A percentile compares a stretch with the other conserved stretches of the same genome.
Evolutionary conservation across 2,888 invertebrate genomes (phyloP).

Genomic region (Sisyra nigra): DNA sequence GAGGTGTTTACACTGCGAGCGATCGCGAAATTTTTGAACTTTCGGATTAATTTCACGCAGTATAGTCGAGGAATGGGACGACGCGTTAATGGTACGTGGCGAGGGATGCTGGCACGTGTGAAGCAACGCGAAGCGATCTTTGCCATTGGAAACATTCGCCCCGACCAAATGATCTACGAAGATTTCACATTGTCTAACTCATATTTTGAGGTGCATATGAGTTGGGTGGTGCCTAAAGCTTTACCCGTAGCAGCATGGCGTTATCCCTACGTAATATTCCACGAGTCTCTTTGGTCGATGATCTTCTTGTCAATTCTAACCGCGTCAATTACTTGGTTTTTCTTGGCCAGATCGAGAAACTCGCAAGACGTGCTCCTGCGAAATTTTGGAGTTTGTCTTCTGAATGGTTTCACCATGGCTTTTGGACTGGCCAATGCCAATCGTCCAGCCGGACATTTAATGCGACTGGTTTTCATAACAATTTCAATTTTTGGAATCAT

Average conservation of each 20-base stretch:
- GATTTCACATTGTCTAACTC: slow-evolving; percentile 36
- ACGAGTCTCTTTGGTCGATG: slow-evolving; percentile 30
- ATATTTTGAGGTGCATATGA: slow-evolving; percentile 38
- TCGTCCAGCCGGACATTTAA: slow-evolving; percentile 30
- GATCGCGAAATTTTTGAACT: slow-evolving; percentile 13
- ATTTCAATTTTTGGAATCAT: slow-evolving; percentile 35
- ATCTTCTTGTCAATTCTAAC: slow-evolving; percentile 17
- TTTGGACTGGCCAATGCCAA: slow-evolving; percentile 32
- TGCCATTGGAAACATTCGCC: slow-evolving; percentile 39
- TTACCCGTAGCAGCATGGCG: slow-evolving; percentile 31
- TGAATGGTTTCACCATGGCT: slow-evolving; percentile 21
- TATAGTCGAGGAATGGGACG: slow-evolving; percentile 31
- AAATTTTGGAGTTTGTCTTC: slow-evolving; percentile 11
- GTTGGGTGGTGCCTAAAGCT: slow-evolving; percentile 40
- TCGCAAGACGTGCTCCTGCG: slow-evolving; percentile 9
- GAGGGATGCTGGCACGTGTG: slow-evolving; percentile 31
- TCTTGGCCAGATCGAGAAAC: neutral
- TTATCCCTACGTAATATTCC: slow-evolving; percentile 34
- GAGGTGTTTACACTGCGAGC: slow-evolving; percentile 15
- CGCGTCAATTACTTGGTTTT: neutral
- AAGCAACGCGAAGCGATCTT: slow-evolving; percentile 25
- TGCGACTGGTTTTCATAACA: slow-evolving; percentile 36
- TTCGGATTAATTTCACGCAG: slow-evolving; percentile 18
- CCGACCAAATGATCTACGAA: slow-evolving; percentile 37
- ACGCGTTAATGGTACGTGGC: slow-evolving; percentile 29